phyloP scores from a whole-genome alignment of 2,113 vertebrate species.

The Oriolus oriolus region DNA sequence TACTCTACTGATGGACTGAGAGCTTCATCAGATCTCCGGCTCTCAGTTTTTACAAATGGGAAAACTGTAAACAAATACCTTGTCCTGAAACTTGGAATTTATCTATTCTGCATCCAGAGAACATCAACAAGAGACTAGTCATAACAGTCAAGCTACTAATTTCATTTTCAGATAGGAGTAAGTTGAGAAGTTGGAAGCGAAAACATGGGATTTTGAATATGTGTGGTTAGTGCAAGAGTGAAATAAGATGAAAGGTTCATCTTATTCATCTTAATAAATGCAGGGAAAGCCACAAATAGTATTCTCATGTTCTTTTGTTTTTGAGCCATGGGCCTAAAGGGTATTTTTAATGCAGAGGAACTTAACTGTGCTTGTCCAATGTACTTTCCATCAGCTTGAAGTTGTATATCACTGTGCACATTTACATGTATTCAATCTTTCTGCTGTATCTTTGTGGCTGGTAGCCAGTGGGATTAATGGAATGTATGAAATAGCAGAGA shows the following conservation, averaged over 20 bases:
- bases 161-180: constrained; percentile 44
- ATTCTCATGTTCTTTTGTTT: constrained; percentile 54
- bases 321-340: constrained; percentile 24
- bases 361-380: constrained; percentile 33
- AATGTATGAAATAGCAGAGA: background rate
- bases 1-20: background rate
- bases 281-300: constrained; percentile 52
- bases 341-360: constrained; percentile 63
- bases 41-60: background rate
- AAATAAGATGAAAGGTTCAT: constrained; percentile 56
- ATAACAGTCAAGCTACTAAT: constrained; percentile 19
- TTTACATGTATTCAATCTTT: background rate
- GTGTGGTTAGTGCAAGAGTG: constrained; percentile 26
- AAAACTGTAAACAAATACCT: background rate
- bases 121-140: background rate
- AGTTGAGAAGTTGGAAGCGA: constrained; percentile 17
- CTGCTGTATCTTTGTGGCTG: background rate
- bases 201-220: constrained; percentile 51
- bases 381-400: constrained; percentile 55
- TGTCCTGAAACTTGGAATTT: background rate
- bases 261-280: constrained; percentile 52
- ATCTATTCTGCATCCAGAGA: background rate
- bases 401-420: background rate
- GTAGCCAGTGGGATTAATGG: background rate
- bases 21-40: background rate